Conservation (phyloP, 2,888 invertebrate genomes). For the Drosophila conformis region DNA sequence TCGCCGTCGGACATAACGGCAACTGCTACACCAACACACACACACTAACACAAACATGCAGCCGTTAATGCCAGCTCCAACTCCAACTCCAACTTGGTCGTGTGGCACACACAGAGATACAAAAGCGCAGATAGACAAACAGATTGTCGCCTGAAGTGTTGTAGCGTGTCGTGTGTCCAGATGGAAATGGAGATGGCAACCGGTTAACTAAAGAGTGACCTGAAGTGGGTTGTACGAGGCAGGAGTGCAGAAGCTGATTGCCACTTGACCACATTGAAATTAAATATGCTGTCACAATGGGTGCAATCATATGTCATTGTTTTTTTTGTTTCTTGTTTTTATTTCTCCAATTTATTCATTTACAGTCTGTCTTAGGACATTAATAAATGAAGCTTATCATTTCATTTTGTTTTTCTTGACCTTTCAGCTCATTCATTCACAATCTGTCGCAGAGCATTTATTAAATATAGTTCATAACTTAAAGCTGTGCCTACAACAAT, state of each 20-base stretch:
- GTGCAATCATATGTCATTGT: background rate
- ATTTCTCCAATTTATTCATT: background rate
- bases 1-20: slow-evolving; percentile 44
- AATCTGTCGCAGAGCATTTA: background rate
- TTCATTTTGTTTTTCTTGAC: no score
- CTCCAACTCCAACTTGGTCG: slow-evolving; percentile 4
- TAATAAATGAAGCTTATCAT: no score
- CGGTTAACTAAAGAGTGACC: slow-evolving; percentile 13
- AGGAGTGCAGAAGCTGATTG: background rate
- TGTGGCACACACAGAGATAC: slow-evolving; percentile 53
- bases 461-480: background rate
- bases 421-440: no score
- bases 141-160: slow-evolving; percentile 75
- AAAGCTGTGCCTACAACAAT: background rate
- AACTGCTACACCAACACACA: slow-evolving; percentile 2
- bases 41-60: background rate
- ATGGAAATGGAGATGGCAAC: slow-evolving; percentile 26
- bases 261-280: slow-evolving; percentile 22
- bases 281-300: background rate
- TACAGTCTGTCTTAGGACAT: background rate
- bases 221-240: background rate
- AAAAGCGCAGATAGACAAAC: slow-evolving; percentile 74
- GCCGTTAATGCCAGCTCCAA: slow-evolving; percentile 13
- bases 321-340: background rate
- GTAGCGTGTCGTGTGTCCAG: slow-evolving; percentile 54